Evolutionary conservation across 2,797 vertebrate genomes (phyloP).

Genomic region (Xyrichtys novacula): DNA sequence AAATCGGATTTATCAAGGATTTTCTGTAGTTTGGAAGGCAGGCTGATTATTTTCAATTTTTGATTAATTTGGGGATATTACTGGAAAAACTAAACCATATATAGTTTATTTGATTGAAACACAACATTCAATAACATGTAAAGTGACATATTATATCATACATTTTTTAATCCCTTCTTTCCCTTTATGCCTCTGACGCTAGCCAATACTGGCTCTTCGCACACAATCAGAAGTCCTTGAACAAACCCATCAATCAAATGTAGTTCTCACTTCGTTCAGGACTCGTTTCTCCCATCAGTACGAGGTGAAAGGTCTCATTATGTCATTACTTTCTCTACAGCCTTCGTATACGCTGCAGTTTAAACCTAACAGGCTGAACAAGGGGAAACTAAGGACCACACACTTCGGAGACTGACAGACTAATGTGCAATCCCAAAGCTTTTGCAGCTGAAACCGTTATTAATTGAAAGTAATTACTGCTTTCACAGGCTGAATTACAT

Average conservation of each 20-base stretch:
- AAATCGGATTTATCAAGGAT: not conserved
- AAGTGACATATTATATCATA: not conserved
- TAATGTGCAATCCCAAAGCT: slow-evolving; percentile 56
- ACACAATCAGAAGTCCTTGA: slow-evolving; percentile 26
- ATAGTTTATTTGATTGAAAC: too few species aligned
- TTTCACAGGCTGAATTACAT: slow-evolving; percentile 61
- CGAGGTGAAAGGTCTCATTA: slow-evolving; percentile 74
- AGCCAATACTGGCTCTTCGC: not conserved
- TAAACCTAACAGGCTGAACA: slow-evolving; percentile 64
- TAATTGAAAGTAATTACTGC: slow-evolving; percentile 74
- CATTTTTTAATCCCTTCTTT: not conserved
- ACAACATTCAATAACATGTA: too few species aligned
- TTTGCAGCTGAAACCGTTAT: slow-evolving; percentile 63
- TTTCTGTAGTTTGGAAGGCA: not conserved
- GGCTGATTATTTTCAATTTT: not conserved
- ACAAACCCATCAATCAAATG: slow-evolving; percentile 63
- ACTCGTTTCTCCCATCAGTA: slow-evolving; percentile 56
- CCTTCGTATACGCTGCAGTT: slow-evolving; percentile 58
- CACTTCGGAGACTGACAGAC: slow-evolving; percentile 50
- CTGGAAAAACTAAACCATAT: not conserved
- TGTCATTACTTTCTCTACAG: slow-evolving; percentile 65
- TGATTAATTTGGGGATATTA: not conserved
- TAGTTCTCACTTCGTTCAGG: slow-evolving; percentile 25
- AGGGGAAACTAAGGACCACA: slow-evolving; percentile 39
- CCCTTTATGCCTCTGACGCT: not conserved